Evolutionary conservation across 2,797 vertebrate species (phyloP), one percentile per base, ranked within the genome.

Genomic region (Ctenochaetus hawaiiensis): DNA sequence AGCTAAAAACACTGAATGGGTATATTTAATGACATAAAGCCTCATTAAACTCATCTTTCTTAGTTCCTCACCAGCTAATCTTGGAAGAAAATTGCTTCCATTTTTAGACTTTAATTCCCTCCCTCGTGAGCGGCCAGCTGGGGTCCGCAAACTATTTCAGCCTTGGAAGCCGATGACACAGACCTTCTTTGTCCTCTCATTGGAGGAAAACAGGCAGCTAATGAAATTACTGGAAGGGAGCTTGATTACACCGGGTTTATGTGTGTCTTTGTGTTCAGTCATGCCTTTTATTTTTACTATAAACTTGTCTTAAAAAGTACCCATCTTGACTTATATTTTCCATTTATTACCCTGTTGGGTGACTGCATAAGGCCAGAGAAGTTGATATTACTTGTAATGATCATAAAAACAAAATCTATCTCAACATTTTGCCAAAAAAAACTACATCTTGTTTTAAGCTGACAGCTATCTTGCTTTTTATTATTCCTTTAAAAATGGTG

Each of bases 91-190:
- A 93, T 91, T 86, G 84, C 85, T 91, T 92, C 90, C 83, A 90
- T 93, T 93, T 94, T 92, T 93, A 93, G 90, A 81, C 83, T 82
- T 86, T 94, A 92, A 93, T 93, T 88, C 84, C 78, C 67, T 91
- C 90, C 83, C 90, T 70, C 53, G 80, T 85, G 89, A 91, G 74
- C 87, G 85, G 88, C 90, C 88, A 91, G 88, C 91, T 92, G 90
- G 30, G 79, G 84, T 84, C 80, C 43, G 22, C 68, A 65, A 83
- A 89, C 73, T 26, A 63, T 84, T 34, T 88, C 87, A 80, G 75
- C 86, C 77, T 66, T 8, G 12, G 78, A 82, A 84, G 70, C 76
- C 75, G 69, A 17, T 75, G 85, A 83, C 78, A 87, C 74, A 65
- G 68, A 75, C 78, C 72, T 71, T 87, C 65, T 88, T 87, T 74